Evolutionary conservation across 2,113 vertebrate genomes (phyloP).

Genomic region (Penelope pileata): DNA sequence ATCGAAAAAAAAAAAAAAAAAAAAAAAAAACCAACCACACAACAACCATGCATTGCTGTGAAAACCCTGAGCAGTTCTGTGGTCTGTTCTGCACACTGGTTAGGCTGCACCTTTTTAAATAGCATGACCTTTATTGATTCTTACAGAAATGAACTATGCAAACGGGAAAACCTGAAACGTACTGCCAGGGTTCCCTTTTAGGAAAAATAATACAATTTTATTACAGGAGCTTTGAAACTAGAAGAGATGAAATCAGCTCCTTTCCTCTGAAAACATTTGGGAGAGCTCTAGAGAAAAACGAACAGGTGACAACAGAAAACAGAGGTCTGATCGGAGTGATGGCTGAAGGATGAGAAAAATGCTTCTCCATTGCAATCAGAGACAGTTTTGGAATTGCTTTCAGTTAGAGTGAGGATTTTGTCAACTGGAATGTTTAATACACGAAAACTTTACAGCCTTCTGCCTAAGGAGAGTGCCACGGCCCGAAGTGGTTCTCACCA

Average conservation of each 20-base stretch:
- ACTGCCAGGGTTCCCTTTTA: not conserved
- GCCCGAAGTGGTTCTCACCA: not conserved
- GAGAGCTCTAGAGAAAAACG: not conserved
- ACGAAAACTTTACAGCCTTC: not conserved
- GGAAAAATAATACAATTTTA: not conserved
- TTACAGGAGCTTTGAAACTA: not conserved
- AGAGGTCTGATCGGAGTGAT: not conserved
- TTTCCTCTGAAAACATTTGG: slow-evolving; percentile 24
- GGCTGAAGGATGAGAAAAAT: not conserved
- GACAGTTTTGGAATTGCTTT: not conserved
- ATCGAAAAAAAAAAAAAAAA: not conserved
- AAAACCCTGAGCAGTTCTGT: slow-evolving; percentile 31
- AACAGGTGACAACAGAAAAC: not conserved
- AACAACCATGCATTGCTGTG: slow-evolving; percentile 18
- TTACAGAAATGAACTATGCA: slow-evolving; percentile 22
- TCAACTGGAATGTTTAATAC: not conserved
- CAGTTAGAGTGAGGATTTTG: not conserved
- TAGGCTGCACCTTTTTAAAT: slow-evolving; percentile 42
- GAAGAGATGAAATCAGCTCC: slow-evolving; percentile 41
- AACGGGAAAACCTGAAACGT: not conserved
- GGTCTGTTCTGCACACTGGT: slow-evolving; percentile 7
- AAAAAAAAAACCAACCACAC: too few relatives aligned
- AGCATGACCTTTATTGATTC: slow-evolving; percentile 60
- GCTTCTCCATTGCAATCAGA: not conserved
- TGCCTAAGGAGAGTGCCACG: not conserved